Evolutionary conservation across 2,797 vertebrate genomes (phyloP).

Genomic region (Epinephelus coioides): DNA sequence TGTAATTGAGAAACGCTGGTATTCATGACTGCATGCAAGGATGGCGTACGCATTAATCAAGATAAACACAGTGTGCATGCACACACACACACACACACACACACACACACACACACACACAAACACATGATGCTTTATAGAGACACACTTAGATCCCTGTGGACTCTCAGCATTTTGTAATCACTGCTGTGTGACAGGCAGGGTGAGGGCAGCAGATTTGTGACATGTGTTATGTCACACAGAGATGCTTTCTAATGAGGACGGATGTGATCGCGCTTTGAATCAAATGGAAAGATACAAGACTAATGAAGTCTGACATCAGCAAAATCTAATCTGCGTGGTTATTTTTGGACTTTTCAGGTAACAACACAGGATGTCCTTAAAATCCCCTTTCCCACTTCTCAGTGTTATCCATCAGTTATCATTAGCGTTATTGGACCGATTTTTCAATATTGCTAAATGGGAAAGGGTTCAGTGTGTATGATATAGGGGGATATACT

Average conservation of each 20-base stretch:
- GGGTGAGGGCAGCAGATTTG: constrained; percentile 45
- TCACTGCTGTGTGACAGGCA: constrained; percentile 46
- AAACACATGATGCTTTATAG: constrained; percentile 14
- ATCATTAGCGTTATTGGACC: too few species aligned
- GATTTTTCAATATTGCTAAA: too few species aligned
- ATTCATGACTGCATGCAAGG: constrained; percentile 36
- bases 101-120: constrained; percentile 3
- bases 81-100: constrained; percentile 3
- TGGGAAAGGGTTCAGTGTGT: too few species aligned
- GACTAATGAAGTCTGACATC: constrained; percentile 55
- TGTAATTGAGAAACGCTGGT: constrained; percentile 51
- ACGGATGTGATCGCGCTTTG: constrained; percentile 35
- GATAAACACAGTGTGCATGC: background rate
- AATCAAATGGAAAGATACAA: constrained; percentile 43
- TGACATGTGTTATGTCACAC: constrained; percentile 54
- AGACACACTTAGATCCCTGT: constrained; percentile 6
- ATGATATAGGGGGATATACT: too few species aligned
- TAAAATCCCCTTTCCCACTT: background rate
- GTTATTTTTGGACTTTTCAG: constrained; percentile 29
- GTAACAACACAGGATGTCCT: background rate
- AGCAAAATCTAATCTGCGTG: constrained; percentile 29
- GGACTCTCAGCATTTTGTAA: constrained; percentile 48
- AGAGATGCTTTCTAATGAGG: constrained; percentile 57
- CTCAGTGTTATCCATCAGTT: background rate
- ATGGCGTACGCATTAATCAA: constrained; percentile 41